Conservation (phyloP, 2,888 invertebrate genomes). For the Drosophila multiciliata region DNA sequence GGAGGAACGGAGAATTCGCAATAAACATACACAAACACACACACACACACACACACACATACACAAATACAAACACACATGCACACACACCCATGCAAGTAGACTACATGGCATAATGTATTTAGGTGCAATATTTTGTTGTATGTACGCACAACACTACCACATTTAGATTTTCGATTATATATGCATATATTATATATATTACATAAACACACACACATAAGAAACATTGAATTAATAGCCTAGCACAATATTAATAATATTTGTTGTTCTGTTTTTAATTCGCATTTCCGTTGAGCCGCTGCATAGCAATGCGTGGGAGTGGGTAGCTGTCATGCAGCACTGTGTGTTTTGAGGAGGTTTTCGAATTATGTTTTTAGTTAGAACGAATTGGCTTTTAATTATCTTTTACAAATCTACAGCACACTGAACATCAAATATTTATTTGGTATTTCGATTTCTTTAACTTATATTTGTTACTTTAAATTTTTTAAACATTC, state of each 20-base stretch:
- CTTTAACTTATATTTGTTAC: constrained; percentile 6
- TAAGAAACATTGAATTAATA: constrained; percentile 64
- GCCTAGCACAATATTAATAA: constrained; percentile 27
- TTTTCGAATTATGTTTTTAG: not conserved
- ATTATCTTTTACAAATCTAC: constrained; percentile 10
- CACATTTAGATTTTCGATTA: constrained; percentile 28
- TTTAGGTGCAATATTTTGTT: not conserved
- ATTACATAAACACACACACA: constrained; percentile 76
- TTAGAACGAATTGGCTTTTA: not conserved
- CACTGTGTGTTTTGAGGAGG: constrained; percentile 13
- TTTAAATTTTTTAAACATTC: constrained; percentile 33
- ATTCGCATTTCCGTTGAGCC: constrained; percentile 2
- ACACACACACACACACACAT: not conserved
- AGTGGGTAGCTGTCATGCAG: constrained; percentile 28
- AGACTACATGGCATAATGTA: constrained; percentile 1
- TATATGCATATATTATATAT: constrained; percentile 51
- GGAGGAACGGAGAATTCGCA: not conserved
- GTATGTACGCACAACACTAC: constrained; percentile 33
- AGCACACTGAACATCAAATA: constrained; percentile 28
- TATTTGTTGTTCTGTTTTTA: constrained; percentile 1
- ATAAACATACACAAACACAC: not conserved
- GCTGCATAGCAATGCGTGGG: constrained; percentile 32
- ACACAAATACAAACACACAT: not conserved
- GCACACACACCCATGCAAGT: constrained; percentile 9
- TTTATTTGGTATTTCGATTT: constrained; percentile 4